These are phyloP conservation scores for Sturmia bella DNA, from an alignment of 2,888 invertebrate genomes.

Conservation along the genomic window DNA sequence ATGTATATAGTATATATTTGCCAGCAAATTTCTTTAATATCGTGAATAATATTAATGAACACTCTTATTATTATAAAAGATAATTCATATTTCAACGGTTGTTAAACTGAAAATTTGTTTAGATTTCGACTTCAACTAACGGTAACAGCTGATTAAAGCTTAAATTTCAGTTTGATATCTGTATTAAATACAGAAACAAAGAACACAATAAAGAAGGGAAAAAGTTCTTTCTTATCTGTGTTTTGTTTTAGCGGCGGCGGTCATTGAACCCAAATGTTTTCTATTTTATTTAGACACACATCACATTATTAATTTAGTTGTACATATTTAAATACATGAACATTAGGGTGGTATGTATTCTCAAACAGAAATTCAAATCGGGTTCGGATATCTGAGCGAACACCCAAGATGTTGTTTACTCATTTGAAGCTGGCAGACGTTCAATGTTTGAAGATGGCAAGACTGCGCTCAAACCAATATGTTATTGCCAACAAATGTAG, in stretches of 20 bases:
- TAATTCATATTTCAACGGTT: background rate
- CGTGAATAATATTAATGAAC: too few species aligned
- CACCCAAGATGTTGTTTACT: too few species aligned
- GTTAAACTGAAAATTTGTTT: background rate
- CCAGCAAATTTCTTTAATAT: too few species aligned
- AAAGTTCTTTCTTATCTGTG: constrained; percentile 29
- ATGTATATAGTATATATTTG: too few species aligned
- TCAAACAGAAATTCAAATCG: too few species aligned
- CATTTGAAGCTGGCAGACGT: too few species aligned
- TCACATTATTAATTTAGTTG: background rate
- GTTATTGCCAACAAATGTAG: too few species aligned
- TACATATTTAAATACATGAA: constrained; percentile 18
- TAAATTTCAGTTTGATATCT: background rate
- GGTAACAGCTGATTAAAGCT: background rate
- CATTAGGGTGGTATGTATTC: too few species aligned
- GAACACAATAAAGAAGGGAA: background rate
- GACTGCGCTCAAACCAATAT: too few species aligned
- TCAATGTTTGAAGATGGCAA: too few species aligned
- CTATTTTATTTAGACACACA: constrained; percentile 3
- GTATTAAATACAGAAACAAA: background rate
- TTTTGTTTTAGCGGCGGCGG: constrained; percentile 6
- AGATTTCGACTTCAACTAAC: background rate
- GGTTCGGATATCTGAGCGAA: too few species aligned
- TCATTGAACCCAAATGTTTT: constrained; percentile 19
- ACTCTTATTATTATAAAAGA: too few species aligned